Evolutionary conservation across 2,888 invertebrate genomes (phyloP).

Genomic region (Drosophila fungiperda): DNA sequence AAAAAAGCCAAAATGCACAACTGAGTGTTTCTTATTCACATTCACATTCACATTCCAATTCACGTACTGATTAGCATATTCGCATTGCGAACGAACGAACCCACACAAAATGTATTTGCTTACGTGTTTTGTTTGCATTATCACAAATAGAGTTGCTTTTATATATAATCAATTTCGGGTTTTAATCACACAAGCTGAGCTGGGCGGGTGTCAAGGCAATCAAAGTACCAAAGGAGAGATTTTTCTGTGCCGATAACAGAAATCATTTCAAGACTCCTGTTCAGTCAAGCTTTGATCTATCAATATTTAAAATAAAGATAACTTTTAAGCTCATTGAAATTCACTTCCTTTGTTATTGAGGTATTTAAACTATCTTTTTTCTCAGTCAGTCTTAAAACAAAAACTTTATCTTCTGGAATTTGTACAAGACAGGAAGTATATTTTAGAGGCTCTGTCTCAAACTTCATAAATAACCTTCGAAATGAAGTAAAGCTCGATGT

Average conservation of each 20-base stretch:
- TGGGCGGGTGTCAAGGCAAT: neutral
- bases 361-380: neutral
- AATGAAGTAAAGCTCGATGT: neutral
- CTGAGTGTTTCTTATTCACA: constrained; percentile 31
- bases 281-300: neutral
- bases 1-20: constrained; percentile 24
- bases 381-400: neutral
- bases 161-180: neutral
- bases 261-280: neutral
- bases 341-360: neutral
- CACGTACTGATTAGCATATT: constrained; percentile 31
- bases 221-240: neutral
- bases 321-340: neutral
- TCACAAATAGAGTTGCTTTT: neutral
- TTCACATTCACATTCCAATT: constrained; percentile 3
- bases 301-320: neutral
- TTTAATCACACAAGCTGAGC: neutral
- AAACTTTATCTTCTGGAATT: neutral
- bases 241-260: neutral
- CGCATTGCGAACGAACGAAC: constrained; percentile 1
- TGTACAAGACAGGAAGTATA: neutral
- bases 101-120: constrained; percentile 4
- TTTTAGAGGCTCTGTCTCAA: neutral
- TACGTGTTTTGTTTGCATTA: constrained; percentile 17
- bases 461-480: neutral